Evolutionary conservation across 1,140 invertebrate genomes (phyloP), one percentile per base, ranked within the genome.

Genomic region (Drosophila ambigua): DNA sequence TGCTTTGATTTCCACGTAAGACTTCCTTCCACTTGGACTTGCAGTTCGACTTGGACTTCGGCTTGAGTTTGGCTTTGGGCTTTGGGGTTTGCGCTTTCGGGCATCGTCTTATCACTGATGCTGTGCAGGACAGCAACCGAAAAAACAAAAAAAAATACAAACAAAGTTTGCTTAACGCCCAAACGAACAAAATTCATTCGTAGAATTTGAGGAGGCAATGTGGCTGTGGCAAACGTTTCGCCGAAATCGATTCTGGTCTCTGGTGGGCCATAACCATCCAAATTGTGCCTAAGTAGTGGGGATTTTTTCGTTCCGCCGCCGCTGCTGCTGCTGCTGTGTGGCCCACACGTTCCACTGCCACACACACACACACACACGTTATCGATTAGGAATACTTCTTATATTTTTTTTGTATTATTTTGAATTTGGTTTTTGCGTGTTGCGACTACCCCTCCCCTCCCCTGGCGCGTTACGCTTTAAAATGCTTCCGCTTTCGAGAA

Each of bases 211-310:
- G 24, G 35, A 23, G 43, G 63, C 35, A 39, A 6, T 43, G 41
- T 41, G 52, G 58, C 61, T 13, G 35, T 39, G 35, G 64, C 55
- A 59, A 77, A 68, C 72, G 77, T 51, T 85, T 85, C 74, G 59
- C 46, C 49, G 82, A 85, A 87, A 87, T 87, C 82, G 78, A 87
- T 87, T 87, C 72, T 53, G 61, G 82, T 90, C 88, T 88, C 88
- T 77, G 74, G 88, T 85, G 88, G 85, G 77, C 78, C 84, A 88
- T 90, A 88, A 84, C 74, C 83, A 81, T 71, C 72, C 83, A 85
- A 90, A 90, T 90, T 90, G 89, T 77, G 88, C 67, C 88, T 90
- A 90, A 90, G 80, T 90, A 89, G 79, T 79, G 79, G 68, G 52
- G 64, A 71, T 71, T 71, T 58, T 54, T 20, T 31, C 51, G 31